phyloP scores from a whole-genome alignment of 1,140 invertebrate species.

The Heliconius hermathena region DNA sequence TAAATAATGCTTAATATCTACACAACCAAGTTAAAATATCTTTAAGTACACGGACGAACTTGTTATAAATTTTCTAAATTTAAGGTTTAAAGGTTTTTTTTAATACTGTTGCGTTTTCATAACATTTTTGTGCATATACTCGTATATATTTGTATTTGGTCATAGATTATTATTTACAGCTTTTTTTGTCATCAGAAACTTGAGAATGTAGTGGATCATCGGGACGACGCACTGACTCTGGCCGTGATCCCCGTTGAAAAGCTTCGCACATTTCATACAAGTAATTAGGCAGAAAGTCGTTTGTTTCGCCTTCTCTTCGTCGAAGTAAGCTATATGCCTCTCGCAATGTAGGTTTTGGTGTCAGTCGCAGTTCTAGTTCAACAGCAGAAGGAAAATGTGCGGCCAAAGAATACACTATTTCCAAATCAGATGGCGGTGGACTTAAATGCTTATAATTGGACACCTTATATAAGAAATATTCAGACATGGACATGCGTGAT shows the following conservation, averaged over 20 bases:
- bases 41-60: background rate
- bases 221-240: conserved; percentile 58
- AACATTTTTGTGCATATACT: background rate
- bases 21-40: background rate
- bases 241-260: conserved; percentile 66
- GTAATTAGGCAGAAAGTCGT: conserved; percentile 75
- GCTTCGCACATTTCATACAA: conserved; percentile 78
- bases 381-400: conserved; percentile 75
- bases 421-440: conserved; percentile 74
- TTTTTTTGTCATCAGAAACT: conserved; percentile 28
- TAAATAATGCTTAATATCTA: background rate
- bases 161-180: conserved; percentile 19
- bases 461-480: conserved; percentile 76
- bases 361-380: conserved; percentile 71
- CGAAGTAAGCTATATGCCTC: conserved; percentile 72
- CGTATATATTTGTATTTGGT: background rate
- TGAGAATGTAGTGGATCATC: conserved; percentile 40
- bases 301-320: conserved; percentile 68
- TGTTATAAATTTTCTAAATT: no score
- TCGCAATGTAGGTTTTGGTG: conserved; percentile 71
- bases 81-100: background rate
- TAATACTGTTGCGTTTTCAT: background rate
- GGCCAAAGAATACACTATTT: conserved; percentile 75
- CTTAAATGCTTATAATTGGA: conserved; percentile 71
- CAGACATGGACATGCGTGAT: conserved; percentile 69